Base-by-base conservation (phyloP, 2,888 invertebrate genomes). In the Drosophila borborema region DNA sequence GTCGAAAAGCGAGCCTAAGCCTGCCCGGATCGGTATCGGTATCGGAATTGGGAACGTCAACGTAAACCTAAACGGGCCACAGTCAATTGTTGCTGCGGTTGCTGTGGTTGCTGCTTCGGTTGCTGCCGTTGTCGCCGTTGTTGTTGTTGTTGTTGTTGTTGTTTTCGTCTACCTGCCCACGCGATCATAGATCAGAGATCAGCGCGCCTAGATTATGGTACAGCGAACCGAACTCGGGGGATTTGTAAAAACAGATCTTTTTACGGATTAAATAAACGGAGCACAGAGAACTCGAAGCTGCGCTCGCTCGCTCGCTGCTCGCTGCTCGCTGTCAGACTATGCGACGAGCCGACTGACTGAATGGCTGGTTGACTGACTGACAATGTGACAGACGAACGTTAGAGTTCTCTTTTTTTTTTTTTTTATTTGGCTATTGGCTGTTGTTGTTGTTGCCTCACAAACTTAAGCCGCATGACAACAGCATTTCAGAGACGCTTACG, bases 1-100 rank as follows among this genome's bases (percentile, higher is more conserved):
- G 90, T 86, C 90, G 88, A 86, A 86, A 90, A 86, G 90, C 87
- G 78, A 84, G 72, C 89, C 89, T 85, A 85, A 90, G 90, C 89
- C 89, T 71, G 62, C 67, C 58, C 64, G 67, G 68, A 81, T 73
- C 58, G 69, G 56, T 60, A 77, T 59, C 55, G 64, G 63, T 61
- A 82, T 69, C 64, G 58, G 53, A 53, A 51, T 63, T 56, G 70
- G 70, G 46, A 74, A 63, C 59, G 48, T 36, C 36, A 46, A 38
- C 62, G 65, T 56, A 49, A 61, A 46, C 41, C 41, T 31, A 58
- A 51, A 28, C 61, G 48, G 53, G 60, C 54, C 58, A 60, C 61
- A 63, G 51, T 58, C 63, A 76, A 61, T 73, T 66, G 46, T 60
- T 65, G 55, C 53, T 34, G 54, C 36, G 53, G 62, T 28, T 67